These are phyloP conservation scores for Jordanella pulchra DNA, from an alignment of 2,797 vertebrate genomes.

Conservation along the genomic window DNA sequence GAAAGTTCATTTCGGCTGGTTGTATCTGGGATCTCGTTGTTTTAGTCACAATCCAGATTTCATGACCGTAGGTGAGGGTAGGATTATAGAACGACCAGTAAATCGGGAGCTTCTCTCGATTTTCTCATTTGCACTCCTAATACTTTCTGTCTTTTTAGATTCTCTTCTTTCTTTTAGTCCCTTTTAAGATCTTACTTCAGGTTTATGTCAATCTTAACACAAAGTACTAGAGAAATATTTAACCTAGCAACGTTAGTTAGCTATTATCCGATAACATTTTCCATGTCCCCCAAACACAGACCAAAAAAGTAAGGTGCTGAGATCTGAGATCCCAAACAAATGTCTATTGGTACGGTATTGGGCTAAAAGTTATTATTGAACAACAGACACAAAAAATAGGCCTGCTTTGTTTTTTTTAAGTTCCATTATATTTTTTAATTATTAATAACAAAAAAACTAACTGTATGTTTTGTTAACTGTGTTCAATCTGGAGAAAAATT, in stretches of 20 bases:
- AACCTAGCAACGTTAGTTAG: neutral
- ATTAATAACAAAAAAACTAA: too few relatives aligned
- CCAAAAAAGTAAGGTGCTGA: neutral
- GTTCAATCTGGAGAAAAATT: too few relatives aligned
- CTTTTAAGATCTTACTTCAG: neutral
- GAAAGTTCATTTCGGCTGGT: too few relatives aligned
- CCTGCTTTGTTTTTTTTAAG: neutral
- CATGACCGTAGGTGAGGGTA: too few relatives aligned
- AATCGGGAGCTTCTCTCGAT: too few relatives aligned
- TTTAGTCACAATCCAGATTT: too few relatives aligned
- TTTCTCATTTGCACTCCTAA: neutral
- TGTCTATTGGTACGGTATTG: neutral
- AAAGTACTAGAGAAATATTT: neutral
- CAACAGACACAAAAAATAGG: neutral
- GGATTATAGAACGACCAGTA: too few relatives aligned
- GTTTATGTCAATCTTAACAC: neutral
- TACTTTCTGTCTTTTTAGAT: slow-evolving; percentile 27
- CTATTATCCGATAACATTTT: neutral
- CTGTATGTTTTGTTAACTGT: too few relatives aligned
- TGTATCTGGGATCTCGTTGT: too few relatives aligned
- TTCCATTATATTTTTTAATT: too few relatives aligned
- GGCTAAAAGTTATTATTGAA: neutral
- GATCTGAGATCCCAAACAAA: neutral
- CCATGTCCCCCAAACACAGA: neutral
- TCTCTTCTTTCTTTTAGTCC: neutral